Base-by-base conservation (phyloP, 2,113 vertebrate species). In the Thryonomys swinderianus region DNA sequence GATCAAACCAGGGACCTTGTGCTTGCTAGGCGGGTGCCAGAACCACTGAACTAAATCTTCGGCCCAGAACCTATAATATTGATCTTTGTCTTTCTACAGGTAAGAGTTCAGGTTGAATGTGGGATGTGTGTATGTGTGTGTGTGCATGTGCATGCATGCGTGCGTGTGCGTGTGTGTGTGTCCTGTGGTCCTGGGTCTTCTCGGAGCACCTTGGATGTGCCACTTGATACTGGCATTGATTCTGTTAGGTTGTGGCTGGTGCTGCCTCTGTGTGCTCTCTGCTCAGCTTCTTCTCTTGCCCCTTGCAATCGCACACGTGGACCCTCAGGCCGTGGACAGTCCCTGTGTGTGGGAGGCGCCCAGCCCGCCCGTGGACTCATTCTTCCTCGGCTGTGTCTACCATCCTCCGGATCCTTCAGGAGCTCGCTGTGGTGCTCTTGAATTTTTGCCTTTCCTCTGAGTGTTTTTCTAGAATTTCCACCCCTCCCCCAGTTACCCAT, bases 321-420 rank as follows among this genome's bases (percentile, higher is more conserved):
- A 10, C 5, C 76, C 76, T 10, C 18, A 40, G 23, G 17, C 25
- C 61, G 27, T 27, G 21, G n/a, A 0, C 2, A 8, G 4, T 12
- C 18, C 51, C 34, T 32, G 8, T 20, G 45, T 57, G 48, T 21
- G 17, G 57, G 5, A 88, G 40, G 23, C 12, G 17, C 61, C 71
- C 10, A 7, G 17, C 7, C 23, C 34, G 4, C 4, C 12, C 7
- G 1, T 21, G 34, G 7, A 67, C 27, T 1, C n/a, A 42, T 18
- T 32, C 62, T 67, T 34, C 32, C 20, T n/a, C 34, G 16, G 5
- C 27, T 14, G 17, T 37, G 59, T 67, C 16, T 67, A 11, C 16
- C 30, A 27, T 14, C 23, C 30, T 51, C 20, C 21, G 9, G 25
- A 66, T 34, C 73, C 8, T 4, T 71, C 11, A 11, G 3, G 30